Conservation (phyloP, 1,140 invertebrate species). For the Diprion similis region DNA sequence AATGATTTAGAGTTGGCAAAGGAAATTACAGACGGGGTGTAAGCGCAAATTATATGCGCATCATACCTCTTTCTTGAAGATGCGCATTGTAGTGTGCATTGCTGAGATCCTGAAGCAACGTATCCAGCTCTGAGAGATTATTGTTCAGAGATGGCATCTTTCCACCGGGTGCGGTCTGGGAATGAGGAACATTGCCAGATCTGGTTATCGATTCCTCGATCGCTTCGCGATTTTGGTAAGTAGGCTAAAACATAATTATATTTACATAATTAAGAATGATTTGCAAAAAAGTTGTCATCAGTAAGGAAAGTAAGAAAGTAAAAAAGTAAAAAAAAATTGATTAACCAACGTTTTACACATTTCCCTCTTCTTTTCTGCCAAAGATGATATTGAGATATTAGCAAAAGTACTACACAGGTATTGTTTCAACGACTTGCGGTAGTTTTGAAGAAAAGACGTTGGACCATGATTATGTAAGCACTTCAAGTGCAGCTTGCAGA, state of each 20-base stretch:
- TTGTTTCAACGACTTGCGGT: no score
- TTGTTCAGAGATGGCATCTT: conserved; percentile 70
- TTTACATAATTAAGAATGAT: background rate
- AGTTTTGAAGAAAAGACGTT: no score
- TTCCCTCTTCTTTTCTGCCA: no score
- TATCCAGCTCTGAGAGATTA: conserved; percentile 91
- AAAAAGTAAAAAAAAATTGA: background rate
- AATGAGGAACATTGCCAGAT: conserved; percentile 42
- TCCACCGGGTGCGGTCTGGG: conserved; percentile 38
- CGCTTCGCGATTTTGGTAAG: conserved; percentile 72
- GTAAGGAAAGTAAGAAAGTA: conserved; percentile 15
- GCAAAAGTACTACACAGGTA: no score
- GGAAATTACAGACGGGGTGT: no score
- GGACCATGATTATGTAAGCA: no score
- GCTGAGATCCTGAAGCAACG: conserved; percentile 89
- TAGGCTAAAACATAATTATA: conserved; percentile 62
- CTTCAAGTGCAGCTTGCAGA: no score
- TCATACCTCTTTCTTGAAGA: conserved; percentile 49
- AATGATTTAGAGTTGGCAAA: no score
- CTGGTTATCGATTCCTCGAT: conserved; percentile 63
- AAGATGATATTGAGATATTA: no score
- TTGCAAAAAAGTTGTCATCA: conserved; percentile 10
- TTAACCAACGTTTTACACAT: no score
- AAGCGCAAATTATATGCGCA: no score
- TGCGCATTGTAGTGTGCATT: conserved; percentile 75